Base-by-base conservation (phyloP, 2,888 invertebrate genomes). In the Carterocephalus palaemon region DNA sequence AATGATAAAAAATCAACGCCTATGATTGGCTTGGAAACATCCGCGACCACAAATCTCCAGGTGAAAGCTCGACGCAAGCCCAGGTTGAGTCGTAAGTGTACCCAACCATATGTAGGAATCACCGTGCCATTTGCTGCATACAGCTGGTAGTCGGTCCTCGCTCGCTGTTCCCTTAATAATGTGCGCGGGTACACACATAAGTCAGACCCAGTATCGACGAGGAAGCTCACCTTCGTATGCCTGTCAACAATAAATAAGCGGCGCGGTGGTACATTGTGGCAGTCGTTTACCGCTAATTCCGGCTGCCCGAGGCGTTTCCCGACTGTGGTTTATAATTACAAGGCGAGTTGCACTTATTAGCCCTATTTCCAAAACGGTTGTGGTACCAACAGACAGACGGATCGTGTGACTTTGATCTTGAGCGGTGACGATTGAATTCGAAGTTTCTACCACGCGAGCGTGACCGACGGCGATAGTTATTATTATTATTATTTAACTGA, bases 41-140 rank as follows among this genome's bases (percentile, higher is more conserved):
- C 39, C 1, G 49, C 47, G 1, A 52, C 22, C 1, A 47, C 17
- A 40, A 48, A 51, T 3, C 43, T 36, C 49, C 46, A 51, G 2
- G 23, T 1, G 26, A 36, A 48, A 4, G 15, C 5, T 1, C 29
- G 15, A 16, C 29, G 29, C 7, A 29, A 16, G 4, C 29, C 29
- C 8, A 29, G 16, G 8, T 31, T 31, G 8, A 17, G 17, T 7
- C 9, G 8, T 7, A 31, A 4, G 4, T 31, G 7, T 1, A 17
- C 7, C 4, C 5, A 31, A 17, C 31, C 31, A 9, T 31, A 31
- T 1, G 16, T 31, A 31, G 16, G 8, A 6, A 31, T 31, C 4
- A 9, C 17, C 0, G 31, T 17, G 17, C 31, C 31, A 7, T 31
- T 31, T n/a, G 31, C 31, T 8, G 31, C 31, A 31, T 9, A 4